Base-by-base conservation (phyloP, 2,113 vertebrate genomes). In the Tetraodon nigroviridis region DNA sequence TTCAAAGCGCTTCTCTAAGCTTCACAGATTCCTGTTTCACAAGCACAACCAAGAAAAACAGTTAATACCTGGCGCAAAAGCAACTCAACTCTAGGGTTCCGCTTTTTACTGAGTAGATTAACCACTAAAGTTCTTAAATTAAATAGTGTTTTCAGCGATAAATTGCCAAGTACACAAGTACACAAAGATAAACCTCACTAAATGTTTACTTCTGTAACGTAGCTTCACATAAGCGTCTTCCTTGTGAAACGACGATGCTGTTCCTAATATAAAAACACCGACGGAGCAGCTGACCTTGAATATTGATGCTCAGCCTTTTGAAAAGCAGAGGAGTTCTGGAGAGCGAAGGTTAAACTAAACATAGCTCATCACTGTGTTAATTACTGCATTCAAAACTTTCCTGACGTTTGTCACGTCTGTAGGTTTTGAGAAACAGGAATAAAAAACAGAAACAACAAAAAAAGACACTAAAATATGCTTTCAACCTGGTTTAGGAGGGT, bases 241-340 rank as follows among this genome's bases (percentile, higher is more conserved):
- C 63, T 63, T 27, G 40, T 53, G 49, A 57, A 64, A 76, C 53
- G 22, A 68, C 45, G 37, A 57, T 58, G 19, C 41, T 54, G 32
- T 64, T 75, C 76, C 16, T 66, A 72, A 70, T 60, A 69, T 64
- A 47, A 27, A 24, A 40, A 63, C 65, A 58, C 78, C 76, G 75
- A 83, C 73, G 80, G 83, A n/a, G n/a, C n/a, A n/a, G n/a, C n/a
- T n/a, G n/a, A 65, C 54, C 67, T 20, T 73, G 22, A 78, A 79
- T 83, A 79, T 77, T 81, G 24, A 59, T 73, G 50, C 64, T 62
- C 64, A 7, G 45, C 16, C 41, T 53, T 60, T 75, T 50, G 45
- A 12, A 65, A 29, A 61, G 42, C 45, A 45, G 27, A 55, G 13
- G 16, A 55, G 58, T 52, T 48, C 29, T 32, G 29, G 32, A 47